Percentiles rank a stretch among this genome's conserved stretches.
Evolutionary conservation across 2,888 invertebrate genomes (phyloP).

Genomic region (Agrochola circellaris): DNA sequence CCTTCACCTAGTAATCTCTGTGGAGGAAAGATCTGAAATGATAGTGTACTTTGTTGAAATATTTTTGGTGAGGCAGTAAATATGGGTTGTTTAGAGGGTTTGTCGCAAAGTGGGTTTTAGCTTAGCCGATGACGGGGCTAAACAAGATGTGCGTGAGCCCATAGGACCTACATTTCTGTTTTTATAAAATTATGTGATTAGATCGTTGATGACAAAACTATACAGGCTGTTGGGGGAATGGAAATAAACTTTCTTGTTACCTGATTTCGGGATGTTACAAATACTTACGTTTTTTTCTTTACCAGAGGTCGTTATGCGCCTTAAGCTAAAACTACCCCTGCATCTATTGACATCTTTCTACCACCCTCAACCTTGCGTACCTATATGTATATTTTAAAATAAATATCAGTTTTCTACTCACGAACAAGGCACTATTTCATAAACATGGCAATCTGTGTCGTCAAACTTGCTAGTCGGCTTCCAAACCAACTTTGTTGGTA

Average conservation of each 20-base stretch:
- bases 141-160: background rate
- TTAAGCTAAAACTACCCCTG: too few species aligned
- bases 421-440: conserved; percentile 51
- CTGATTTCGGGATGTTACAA: too few species aligned
- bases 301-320: background rate
- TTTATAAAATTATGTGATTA: too few species aligned
- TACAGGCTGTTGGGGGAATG: too few species aligned
- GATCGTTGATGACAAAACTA: too few species aligned
- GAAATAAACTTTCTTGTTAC: too few species aligned
- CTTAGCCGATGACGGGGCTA: background rate
- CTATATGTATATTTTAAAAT: too few species aligned
- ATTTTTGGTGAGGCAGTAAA: conserved; percentile 27
- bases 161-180: background rate
- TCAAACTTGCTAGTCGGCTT: conserved; percentile 47
- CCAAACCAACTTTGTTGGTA: conserved; percentile 49
- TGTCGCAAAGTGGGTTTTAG: background rate
- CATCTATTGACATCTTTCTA: too few species aligned
- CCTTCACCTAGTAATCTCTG: conserved; percentile 44
- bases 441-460: conserved; percentile 53
- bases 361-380: too few species aligned
- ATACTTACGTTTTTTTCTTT: background rate
- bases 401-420: conserved; percentile 44
- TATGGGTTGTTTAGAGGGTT: conserved; percentile 32
- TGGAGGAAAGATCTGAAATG: conserved; percentile 52
- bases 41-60: conserved; percentile 45